phyloP scores from a whole-genome alignment of 2,888 invertebrate genomes.

The Caenorhabditis uteleia region DNA sequence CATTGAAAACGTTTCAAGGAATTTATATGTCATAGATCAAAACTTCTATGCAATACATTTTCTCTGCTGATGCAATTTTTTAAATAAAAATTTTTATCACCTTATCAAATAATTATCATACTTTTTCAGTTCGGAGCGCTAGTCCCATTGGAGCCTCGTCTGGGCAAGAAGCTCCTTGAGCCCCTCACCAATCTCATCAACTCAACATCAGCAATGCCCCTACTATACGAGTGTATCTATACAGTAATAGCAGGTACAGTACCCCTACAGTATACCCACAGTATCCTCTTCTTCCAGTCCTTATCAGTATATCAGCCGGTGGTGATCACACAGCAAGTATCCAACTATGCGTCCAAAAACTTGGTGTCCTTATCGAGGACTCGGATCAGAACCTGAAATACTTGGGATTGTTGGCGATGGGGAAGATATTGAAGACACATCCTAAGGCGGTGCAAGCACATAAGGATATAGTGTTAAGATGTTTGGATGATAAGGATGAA shows the following conservation, averaged over 20 bases:
- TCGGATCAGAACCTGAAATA: constrained; percentile 97
- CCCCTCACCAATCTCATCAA: constrained; percentile 99
- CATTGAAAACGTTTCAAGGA: no score
- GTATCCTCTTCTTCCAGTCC: constrained; percentile 75
- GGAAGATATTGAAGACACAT: constrained; percentile 95
- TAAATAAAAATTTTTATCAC: no score
- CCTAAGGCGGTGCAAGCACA: constrained; percentile 98
- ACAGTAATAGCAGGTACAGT: constrained; percentile 90
- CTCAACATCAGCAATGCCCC: constrained; percentile 99
- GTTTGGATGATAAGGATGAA: constrained; percentile 98
- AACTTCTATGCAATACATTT: no score
- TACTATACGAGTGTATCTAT: constrained; percentile 99
- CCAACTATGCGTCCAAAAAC: constrained; percentile 96
- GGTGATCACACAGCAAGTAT: constrained; percentile 94
- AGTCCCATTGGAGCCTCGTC: constrained; percentile 99
- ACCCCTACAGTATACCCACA: neutral
- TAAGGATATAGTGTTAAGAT: constrained; percentile 95
- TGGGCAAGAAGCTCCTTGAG: constrained; percentile 99
- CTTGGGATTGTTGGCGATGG: constrained; percentile 96
- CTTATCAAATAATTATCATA: no score
- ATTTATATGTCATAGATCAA: no score
- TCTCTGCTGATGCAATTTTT: no score
- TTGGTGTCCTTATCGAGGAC: constrained; percentile 97
- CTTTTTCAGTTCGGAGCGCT: constrained; percentile 99
- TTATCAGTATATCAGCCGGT: constrained; percentile 97